Evolutionary conservation across 2,113 vertebrate genomes (phyloP), one percentile per base, ranked within the genome.

Genomic region (Haliaeetus leucogaster): DNA sequence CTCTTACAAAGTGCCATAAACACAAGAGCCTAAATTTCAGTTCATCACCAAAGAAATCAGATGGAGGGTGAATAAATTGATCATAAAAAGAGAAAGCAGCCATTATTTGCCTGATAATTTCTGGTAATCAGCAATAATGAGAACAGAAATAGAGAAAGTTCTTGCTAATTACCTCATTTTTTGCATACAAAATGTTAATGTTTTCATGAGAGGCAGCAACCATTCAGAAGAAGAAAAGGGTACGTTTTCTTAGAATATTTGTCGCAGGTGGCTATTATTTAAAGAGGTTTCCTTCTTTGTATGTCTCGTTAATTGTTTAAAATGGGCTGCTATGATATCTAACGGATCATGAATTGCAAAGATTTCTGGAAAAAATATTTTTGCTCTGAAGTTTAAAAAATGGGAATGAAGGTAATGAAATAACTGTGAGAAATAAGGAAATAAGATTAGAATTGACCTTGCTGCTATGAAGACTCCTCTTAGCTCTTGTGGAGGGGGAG

Each of bases 401-500:
- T 42, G 68, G 17, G 85, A 84, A 59, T 20, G 63, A 72, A 96
- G 34, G 79, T 82, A 97, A 96, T 83, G 83, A 90, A 94, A 95
- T 94, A 92, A 89, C 66, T 65, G 68, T 88, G 85, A 93, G 92
- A 71, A 94, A 95, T 81, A 95, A 91, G 56, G 67, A 96, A 96
- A 98, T 97, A 89, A 89, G 88, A 74, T 98, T 97, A 97, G 97
- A 95, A 97, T 97, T 97, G 97, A 97, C 97, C 95, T 97, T 97
- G 91, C 79, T 96, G 89, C 95, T 84, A 13, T 86, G 90, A 96
- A 80, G 93, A 95, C 52, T 95, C 58, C 58, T 91, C 82, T 95
- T 52, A 89, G 81, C 84, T 89, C 82, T 87, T 63, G 25, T 19
- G 40, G 50, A 91, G 67, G 80, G 81, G 82, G 86, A 87, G 48